A percentile compares a stretch with the other conserved stretches of the same genome.
Conservation (phyloP, 2,888 invertebrate species). For the Pachymerium ferrugineum region DNA sequence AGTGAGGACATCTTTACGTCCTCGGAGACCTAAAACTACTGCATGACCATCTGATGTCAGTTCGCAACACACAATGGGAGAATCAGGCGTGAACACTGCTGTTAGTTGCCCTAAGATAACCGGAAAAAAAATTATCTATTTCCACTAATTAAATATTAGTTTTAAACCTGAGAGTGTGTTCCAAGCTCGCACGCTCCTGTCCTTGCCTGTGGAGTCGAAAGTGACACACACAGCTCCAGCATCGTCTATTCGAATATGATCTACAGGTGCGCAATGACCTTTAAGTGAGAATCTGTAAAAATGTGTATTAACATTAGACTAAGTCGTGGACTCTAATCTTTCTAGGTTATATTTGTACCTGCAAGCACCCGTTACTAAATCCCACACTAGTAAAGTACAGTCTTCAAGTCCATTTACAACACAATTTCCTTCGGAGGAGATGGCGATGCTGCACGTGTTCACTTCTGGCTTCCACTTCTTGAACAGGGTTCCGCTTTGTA, state of each 20-base stretch:
- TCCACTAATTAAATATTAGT: background rate
- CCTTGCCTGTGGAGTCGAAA: slow-evolving; percentile 64
- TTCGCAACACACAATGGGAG: slow-evolving; percentile 68
- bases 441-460: slow-evolving; percentile 75
- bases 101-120: slow-evolving; percentile 66
- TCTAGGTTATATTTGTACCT: slow-evolving; percentile 43
- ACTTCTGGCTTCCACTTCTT: slow-evolving; percentile 86
- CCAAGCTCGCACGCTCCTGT: slow-evolving; percentile 73
- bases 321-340: background rate
- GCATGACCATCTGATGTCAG: slow-evolving; percentile 66
- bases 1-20: slow-evolving; percentile 60
- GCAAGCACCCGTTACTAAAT: slow-evolving; percentile 65
- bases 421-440: slow-evolving; percentile 74
- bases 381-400: slow-evolving; percentile 77
- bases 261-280: slow-evolving; percentile 73
- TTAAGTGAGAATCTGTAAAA: slow-evolving; percentile 57
- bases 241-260: slow-evolving; percentile 65
- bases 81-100: slow-evolving; percentile 71
- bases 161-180: slow-evolving; percentile 65
- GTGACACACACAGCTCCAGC: slow-evolving; percentile 68
- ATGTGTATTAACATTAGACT: background rate
- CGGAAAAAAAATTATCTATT: slow-evolving; percentile 33
- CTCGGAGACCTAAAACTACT: slow-evolving; percentile 64
- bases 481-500: slow-evolving; percentile 81
- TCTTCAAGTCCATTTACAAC: slow-evolving; percentile 78